phyloP scores from a whole-genome alignment of 2,888 invertebrate species.

The Perizoma flavofasciatum region DNA sequence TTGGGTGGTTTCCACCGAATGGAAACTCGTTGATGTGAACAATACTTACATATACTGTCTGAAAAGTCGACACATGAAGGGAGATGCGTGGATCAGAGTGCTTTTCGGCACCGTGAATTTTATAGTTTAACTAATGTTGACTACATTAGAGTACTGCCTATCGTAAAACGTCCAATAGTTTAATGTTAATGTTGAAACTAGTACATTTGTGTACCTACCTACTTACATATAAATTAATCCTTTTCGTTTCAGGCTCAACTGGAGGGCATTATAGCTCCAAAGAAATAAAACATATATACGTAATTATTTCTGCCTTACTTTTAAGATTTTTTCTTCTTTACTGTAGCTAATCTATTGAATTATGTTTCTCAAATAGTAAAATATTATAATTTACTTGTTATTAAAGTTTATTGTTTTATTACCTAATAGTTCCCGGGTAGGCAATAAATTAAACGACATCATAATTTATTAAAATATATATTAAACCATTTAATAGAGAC shows the following conservation, averaged over 20 bases:
- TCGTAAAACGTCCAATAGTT: no score
- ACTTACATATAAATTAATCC: background rate
- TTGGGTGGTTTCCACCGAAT: no score
- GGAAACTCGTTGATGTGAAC: no score
- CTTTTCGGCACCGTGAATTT: no score
- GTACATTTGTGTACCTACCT: no score
- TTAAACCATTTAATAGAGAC: conserved; percentile 83
- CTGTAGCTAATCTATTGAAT: conserved; percentile 35
- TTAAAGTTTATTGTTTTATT: conserved; percentile 20
- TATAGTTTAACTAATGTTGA: no score
- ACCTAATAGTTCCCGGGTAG: background rate
- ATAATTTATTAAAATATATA: conserved; percentile 82
- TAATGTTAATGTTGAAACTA: no score
- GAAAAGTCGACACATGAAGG: no score
- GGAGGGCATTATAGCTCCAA: conserved; percentile 97
- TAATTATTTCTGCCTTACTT: conserved; percentile 18
- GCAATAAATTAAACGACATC: conserved; percentile 47
- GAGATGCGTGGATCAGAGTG: no score
- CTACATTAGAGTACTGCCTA: no score
- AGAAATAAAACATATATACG: conserved; percentile 85
- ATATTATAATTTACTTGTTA: conserved; percentile 35
- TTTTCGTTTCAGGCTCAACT: conserved; percentile 89
- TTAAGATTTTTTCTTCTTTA: conserved; percentile 42
- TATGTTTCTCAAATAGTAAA: conserved; percentile 36
- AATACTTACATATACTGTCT: no score